Conservation (phyloP, 1,140 invertebrate species). For the Diuraphis noxia region DNA sequence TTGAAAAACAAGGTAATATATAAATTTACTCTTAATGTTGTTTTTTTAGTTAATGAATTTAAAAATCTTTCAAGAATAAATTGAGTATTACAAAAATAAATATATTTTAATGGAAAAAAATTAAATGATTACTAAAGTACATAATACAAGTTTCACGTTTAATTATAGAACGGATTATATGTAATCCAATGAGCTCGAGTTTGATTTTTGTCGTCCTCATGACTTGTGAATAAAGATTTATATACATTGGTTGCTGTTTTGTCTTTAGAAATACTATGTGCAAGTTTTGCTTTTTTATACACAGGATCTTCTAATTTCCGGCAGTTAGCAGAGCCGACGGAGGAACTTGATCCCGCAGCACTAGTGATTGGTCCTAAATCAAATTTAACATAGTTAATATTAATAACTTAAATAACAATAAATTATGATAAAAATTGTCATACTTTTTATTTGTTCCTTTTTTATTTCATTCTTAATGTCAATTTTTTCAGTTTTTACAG, state of each 20-base stretch:
- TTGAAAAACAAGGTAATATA: neutral
- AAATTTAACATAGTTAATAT: neutral
- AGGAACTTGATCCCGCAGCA: slow-evolving; percentile 12
- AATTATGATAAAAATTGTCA: neutral
- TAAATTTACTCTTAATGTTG: neutral
- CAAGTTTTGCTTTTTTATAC: slow-evolving; percentile 75
- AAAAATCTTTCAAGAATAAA: neutral
- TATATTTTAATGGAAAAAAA: neutral
- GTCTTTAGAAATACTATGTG: slow-evolving; percentile 89
- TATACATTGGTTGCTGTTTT: slow-evolving; percentile 86
- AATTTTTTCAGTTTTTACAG: slow-evolving; percentile 20
- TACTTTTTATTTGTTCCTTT: slow-evolving; percentile 41
- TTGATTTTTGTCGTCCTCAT: slow-evolving; percentile 83
- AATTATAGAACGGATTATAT: slow-evolving; percentile 96
- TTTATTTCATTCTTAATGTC: slow-evolving; percentile 22
- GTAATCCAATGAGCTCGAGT: slow-evolving; percentile 94
- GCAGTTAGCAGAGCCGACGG: neutral
- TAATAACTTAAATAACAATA: neutral
- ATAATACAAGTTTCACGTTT: slow-evolving; percentile 57
- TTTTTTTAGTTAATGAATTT: neutral
- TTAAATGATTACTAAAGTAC: neutral
- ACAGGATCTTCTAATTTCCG: slow-evolving; percentile 61
- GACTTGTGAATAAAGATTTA: slow-evolving; percentile 93
- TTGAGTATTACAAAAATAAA: neutral
- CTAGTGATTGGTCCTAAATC: slow-evolving; percentile 24